Base-by-base conservation (phyloP, 1,140 invertebrate species). In the Leptinotarsa undecemlineata region DNA sequence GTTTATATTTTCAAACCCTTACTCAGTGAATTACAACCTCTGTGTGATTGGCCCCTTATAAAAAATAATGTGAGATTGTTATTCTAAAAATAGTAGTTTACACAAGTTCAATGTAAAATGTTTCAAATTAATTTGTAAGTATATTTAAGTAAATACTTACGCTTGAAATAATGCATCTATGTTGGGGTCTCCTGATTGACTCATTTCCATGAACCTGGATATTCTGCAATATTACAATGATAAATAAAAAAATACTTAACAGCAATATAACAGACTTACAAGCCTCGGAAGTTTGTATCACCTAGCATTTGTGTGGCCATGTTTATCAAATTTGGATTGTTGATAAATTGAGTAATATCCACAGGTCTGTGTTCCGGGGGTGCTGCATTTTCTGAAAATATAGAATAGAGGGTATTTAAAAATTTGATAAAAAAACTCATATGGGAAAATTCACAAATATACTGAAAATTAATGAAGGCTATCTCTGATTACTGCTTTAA, bases 301-400 rank as follows among this genome's bases (percentile, higher is more conserved):
- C 89, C 87, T 63, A 96, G 85, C 89, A 96, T 91, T 82, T 93
- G 91, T 48, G 90, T 89, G 2, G 94, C 94, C 89, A 95, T 93
- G 75, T 90, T 92, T 79, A 94, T 88, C 15, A 96, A 83, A 15
- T 89, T 88, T 3, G 93, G 93, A 85, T 95, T 95, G 75, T 89
- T 91, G 20, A 95, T 85, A 5, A 95, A 81, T 1, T 84, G 82
- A 14, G 81, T 79, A 61, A 86, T 80, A 51, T 78, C 84, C 13
- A 86, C 72, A 11, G 75, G 73, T 47, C 72, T 63, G 66, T 75
- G 75, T 73, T 74, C 73, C 4, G 71, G 47, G 20, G 75, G 72
- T 15, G 76, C 62, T 62, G 76, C 72, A 61, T 72, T 80, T 47
- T 80, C 68, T 68, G 73, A 51, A 71, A 81, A 42, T 33, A 33